Conservation (phyloP, 2,797 vertebrate genomes). For the Syndactyla subalaris region DNA sequence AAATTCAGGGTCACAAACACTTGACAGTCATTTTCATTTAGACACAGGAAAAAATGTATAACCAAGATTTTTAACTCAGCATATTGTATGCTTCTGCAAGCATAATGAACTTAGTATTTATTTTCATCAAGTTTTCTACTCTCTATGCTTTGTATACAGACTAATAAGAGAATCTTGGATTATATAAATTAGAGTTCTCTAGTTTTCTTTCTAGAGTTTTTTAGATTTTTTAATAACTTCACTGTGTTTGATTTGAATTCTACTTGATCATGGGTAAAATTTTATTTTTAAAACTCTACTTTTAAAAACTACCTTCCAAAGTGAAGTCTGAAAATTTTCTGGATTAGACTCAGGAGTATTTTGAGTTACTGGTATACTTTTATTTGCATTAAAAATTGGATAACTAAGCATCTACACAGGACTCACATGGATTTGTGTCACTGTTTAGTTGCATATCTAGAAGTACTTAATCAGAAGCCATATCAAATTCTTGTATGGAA, state of each 20-base stretch:
- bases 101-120: neutral
- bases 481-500: neutral
- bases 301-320: neutral
- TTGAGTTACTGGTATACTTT: neutral
- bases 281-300: neutral
- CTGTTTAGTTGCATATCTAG: neutral
- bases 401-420: neutral
- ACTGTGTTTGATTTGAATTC: neutral
- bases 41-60: neutral
- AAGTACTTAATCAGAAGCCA: neutral
- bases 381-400: neutral
- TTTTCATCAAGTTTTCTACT: neutral
- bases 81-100: neutral
- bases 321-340: neutral
- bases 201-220: neutral
- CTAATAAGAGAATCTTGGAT: neutral
- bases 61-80: neutral
- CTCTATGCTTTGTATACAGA: neutral
- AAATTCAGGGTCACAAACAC: neutral
- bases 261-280: neutral
- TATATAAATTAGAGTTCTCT: neutral
- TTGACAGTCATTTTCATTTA: neutral
- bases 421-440: neutral
- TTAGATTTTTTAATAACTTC: neutral
- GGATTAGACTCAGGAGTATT: neutral